These are phyloP conservation scores for Orthonyx spaldingii DNA, from an alignment of 2,113 vertebrate species.

Conservation along the genomic window DNA sequence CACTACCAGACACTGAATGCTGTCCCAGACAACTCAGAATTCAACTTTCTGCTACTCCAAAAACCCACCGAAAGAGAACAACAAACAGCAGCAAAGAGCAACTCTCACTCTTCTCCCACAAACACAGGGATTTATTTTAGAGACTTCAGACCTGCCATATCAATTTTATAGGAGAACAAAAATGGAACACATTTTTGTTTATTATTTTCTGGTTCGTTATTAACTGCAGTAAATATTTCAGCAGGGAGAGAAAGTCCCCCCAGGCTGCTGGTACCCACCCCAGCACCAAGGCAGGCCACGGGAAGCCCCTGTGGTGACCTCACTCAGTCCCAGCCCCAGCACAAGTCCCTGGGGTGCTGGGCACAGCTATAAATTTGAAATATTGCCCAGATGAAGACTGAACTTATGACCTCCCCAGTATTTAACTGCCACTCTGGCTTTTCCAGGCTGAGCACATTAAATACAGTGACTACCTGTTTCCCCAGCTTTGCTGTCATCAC, in stretches of 20 bases:
- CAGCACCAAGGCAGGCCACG: conserved; percentile 22
- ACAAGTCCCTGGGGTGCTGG: conserved; percentile 15
- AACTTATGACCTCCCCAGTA: conserved; percentile 66
- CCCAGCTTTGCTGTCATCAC: conserved; percentile 5
- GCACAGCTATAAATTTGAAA: conserved; percentile 52
- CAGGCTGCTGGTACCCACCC: not conserved
- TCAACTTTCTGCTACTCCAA: not conserved
- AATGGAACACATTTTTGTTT: conserved; percentile 49
- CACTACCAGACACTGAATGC: not conserved
- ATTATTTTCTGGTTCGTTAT: not conserved
- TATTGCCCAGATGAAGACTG: conserved; percentile 73
- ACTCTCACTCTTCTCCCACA: not conserved
- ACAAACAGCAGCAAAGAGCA: not conserved
- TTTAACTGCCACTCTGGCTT: conserved; percentile 41
- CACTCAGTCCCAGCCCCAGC: conserved; percentile 15
- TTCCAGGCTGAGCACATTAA: conserved; percentile 36
- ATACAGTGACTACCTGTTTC: not conserved
- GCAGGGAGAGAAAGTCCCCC: not conserved
- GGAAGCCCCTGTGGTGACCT: conserved; percentile 48
- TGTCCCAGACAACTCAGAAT: not conserved
- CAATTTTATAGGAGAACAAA: not conserved
- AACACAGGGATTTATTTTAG: not conserved
- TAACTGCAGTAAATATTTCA: conserved; percentile 31
- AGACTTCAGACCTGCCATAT: not conserved
- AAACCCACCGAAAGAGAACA: not conserved